These are phyloP conservation scores for Troilus luridus DNA, from an alignment of 2,888 invertebrate genomes.

Conservation along the genomic window DNA sequence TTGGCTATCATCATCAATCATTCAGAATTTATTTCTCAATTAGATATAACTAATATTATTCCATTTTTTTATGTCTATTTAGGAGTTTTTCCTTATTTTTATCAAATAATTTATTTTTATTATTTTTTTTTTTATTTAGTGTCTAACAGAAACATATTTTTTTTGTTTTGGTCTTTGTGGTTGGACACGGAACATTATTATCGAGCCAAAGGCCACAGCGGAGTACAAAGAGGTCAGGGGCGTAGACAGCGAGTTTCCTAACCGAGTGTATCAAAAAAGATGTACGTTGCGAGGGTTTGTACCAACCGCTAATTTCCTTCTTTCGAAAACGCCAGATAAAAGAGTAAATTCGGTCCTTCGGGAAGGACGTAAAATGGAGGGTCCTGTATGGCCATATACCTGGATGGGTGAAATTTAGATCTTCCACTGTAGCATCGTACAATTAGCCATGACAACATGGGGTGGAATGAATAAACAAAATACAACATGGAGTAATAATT, in stretches of 20 bases:
- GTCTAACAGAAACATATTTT: neutral
- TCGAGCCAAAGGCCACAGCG: slow-evolving; percentile 3
- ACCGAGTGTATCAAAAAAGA: slow-evolving; percentile 1
- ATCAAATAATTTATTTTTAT: neutral
- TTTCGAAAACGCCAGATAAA: neutral
- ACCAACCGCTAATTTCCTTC: neutral
- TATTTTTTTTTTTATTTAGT: neutral
- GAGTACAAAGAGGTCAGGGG: slow-evolving; percentile 13
- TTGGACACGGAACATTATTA: neutral
- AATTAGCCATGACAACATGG: no score
- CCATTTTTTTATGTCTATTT: no score
- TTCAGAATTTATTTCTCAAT: no score
- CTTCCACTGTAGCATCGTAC: no score
- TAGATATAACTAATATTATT: no score
- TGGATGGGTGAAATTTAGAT: no score
- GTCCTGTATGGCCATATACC: no score
- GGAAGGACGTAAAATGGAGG: no score
- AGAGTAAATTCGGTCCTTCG: no score
- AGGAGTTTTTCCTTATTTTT: neutral
- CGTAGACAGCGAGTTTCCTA: neutral
- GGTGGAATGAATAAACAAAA: no score
- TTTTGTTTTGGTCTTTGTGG: slow-evolving; percentile 1
- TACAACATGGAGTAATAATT: neutral
- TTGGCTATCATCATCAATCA: no score
- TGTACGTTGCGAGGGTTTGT: neutral